Conservation (phyloP, 1,140 invertebrate genomes). For the Heterodera schachtii region DNA sequence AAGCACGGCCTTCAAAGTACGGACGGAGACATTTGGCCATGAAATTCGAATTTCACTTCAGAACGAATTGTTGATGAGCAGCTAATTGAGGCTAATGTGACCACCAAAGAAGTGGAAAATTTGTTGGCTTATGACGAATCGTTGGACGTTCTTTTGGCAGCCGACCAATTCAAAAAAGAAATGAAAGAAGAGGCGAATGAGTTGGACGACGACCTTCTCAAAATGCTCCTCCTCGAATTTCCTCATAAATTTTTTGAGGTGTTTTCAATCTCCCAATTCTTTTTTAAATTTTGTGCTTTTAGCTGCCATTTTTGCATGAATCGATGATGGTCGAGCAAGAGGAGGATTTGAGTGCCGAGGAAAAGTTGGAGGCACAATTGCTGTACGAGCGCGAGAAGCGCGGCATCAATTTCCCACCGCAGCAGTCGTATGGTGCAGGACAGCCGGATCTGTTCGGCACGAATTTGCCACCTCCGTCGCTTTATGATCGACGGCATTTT, state of each 20-base stretch:
- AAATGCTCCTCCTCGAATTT: slow-evolving; percentile 73
- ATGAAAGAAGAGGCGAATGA: slow-evolving; percentile 48
- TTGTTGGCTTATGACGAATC: slow-evolving; percentile 82
- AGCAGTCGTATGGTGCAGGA: not conserved
- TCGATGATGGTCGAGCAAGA: slow-evolving; percentile 90
- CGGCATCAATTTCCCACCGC: not conserved
- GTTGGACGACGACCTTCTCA: slow-evolving; percentile 20
- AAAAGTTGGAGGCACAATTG: slow-evolving; percentile 87
- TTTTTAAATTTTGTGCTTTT: slow-evolving; percentile 66
- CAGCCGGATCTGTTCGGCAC: not conserved
- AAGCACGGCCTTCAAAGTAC: slow-evolving; percentile 85
- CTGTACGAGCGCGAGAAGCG: slow-evolving; percentile 88
- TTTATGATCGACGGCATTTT: not conserved
- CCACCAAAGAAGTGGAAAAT: slow-evolving; percentile 89
- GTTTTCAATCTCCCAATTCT: slow-evolving; percentile 15
- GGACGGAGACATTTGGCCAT: not conserved
- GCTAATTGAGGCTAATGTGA: slow-evolving; percentile 91
- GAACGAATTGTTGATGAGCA: slow-evolving; percentile 96
- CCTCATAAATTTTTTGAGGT: slow-evolving; percentile 76
- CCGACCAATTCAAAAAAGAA: not conserved
- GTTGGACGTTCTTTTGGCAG: slow-evolving; percentile 65
- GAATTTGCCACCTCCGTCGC: slow-evolving; percentile 35
- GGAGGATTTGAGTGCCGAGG: slow-evolving; percentile 87
- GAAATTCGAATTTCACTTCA: slow-evolving; percentile 21
- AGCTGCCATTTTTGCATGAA: slow-evolving; percentile 93